Evolutionary conservation across 2,113 vertebrate genomes (phyloP).

Genomic region (Coryphaenoides rupestris): DNA sequence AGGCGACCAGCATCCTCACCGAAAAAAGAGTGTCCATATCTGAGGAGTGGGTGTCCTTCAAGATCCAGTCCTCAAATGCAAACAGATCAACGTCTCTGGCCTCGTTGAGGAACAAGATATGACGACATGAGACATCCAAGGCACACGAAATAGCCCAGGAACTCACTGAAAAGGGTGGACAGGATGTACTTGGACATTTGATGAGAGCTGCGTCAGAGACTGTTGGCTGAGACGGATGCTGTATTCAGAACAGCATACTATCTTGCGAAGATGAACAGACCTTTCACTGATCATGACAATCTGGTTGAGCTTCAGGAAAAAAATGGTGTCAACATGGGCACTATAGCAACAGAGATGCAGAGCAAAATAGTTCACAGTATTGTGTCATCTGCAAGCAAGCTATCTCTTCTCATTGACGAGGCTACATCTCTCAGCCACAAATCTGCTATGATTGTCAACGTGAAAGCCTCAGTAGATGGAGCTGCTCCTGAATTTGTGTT

Average conservation of each 20-base stretch:
- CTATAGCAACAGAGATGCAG: slow-evolving; percentile 17
- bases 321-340: slow-evolving; percentile 4
- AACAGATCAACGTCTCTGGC: neutral
- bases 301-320: neutral
- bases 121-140: neutral
- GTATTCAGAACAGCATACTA: slow-evolving; percentile 10
- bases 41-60: slow-evolving; percentile 3
- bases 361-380: slow-evolving; percentile 17
- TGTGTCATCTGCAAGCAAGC: slow-evolving; percentile 20
- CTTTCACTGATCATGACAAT: neutral
- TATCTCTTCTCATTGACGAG: slow-evolving; percentile 20
- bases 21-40: slow-evolving; percentile 10
- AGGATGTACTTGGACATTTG: neutral
- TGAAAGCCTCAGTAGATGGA: slow-evolving; percentile 13
- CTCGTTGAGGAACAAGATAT: neutral
- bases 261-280: slow-evolving; percentile 19
- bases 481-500: slow-evolving; percentile 1
- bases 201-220: slow-evolving; percentile 1
- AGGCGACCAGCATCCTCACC: slow-evolving; percentile 1
- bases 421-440: slow-evolving; percentile 23
- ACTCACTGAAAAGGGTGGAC: slow-evolving; percentile 1
- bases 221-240: slow-evolving; percentile 10
- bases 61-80: neutral
- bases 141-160: slow-evolving; percentile 5
- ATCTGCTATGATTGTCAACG: slow-evolving; percentile 23